phyloP scores from a whole-genome alignment of 2,113 vertebrate species.

The Craseonycteris thonglongyai region DNA sequence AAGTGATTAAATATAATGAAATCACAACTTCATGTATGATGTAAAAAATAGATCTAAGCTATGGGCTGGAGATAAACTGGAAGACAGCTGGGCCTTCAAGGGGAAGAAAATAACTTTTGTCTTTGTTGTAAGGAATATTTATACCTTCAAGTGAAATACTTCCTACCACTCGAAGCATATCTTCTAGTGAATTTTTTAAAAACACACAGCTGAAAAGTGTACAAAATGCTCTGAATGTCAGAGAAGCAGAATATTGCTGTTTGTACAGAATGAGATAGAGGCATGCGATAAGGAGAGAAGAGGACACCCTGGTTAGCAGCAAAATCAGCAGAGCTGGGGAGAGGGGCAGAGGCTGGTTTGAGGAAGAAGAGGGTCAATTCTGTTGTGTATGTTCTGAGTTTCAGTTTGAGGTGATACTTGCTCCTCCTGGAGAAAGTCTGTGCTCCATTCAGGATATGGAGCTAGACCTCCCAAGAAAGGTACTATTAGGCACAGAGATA shows the following conservation, averaged over 20 bases:
- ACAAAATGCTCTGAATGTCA: too few species aligned
- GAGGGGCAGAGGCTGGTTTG: neutral
- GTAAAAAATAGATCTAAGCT: neutral
- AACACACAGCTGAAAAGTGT: neutral
- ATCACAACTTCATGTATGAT: neutral
- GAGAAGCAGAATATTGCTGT: accelerated
- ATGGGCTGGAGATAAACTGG: too few species aligned
- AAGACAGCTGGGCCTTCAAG: neutral
- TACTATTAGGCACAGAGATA: accelerated
- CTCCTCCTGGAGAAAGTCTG: neutral
- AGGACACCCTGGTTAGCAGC: neutral
- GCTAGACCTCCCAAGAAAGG: neutral
- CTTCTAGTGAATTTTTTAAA: neutral
- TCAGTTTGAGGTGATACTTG: accelerated
- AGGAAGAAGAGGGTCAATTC: accelerated
- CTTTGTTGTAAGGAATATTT: neutral
- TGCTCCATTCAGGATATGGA: neutral
- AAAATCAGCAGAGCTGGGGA: accelerated
- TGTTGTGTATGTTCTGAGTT: neutral
- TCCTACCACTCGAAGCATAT: neutral
- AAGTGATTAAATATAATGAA: neutral
- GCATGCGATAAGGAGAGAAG: accelerated
- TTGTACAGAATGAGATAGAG: neutral
- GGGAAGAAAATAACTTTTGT: neutral
- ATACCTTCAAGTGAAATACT: neutral